Percentiles rank a stretch among this genome's conserved stretches.
Conservation (phyloP, 2,888 invertebrate species). For the Pardosa pseudoannulata region DNA sequence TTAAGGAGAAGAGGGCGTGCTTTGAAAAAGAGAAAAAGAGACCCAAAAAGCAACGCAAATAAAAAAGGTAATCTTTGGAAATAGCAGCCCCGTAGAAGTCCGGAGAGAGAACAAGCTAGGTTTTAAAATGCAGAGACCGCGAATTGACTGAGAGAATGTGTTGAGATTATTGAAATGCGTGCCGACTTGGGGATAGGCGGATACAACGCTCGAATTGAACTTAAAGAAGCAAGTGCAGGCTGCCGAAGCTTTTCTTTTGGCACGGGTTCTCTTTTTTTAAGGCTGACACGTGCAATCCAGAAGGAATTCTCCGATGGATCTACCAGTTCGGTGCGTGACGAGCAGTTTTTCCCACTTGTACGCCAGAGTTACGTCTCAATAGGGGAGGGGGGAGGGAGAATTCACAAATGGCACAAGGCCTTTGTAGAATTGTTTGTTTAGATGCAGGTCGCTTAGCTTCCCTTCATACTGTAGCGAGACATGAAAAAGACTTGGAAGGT, state of each 20-base stretch:
- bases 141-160: constrained; percentile 66
- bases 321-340: constrained; percentile 63
- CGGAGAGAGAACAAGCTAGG: constrained; percentile 35
- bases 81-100: constrained; percentile 28
- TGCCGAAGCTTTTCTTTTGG: constrained; percentile 46
- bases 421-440: no score
- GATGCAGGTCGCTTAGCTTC: no score
- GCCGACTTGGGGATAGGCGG: constrained; percentile 51
- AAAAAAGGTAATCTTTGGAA: constrained; percentile 54
- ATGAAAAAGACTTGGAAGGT: no score
- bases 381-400: constrained; percentile 42
- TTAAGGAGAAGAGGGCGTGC: constrained; percentile 37
- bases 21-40: neutral
- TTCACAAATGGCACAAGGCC: constrained; percentile 48
- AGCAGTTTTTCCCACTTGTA: constrained; percentile 53
- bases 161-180: constrained; percentile 71
- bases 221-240: constrained; percentile 50
- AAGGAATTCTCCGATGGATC: constrained; percentile 67
- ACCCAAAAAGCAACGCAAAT: neutral
- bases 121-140: constrained; percentile 65
- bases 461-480: no score
- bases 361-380: constrained; percentile 34
- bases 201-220: constrained; percentile 55
- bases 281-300: constrained; percentile 57
- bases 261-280: constrained; percentile 39